phyloP scores from a whole-genome alignment of 2,888 invertebrate genomes.

The Lamellibrachia satsuma region DNA sequence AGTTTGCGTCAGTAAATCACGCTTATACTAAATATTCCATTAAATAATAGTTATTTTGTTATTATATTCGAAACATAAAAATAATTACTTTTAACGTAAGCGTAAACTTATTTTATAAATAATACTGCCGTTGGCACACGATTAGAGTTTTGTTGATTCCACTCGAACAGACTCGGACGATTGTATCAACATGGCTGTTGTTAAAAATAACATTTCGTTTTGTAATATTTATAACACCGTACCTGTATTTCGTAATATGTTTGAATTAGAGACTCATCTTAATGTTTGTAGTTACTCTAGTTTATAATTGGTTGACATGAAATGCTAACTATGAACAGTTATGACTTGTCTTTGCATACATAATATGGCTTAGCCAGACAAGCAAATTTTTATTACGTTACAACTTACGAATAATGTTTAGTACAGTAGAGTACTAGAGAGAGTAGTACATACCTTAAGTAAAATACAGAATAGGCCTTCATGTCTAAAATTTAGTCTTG shows the following conservation, averaged over 20 bases:
- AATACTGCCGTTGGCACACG: neutral
- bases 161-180: neutral
- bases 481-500: no score
- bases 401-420: no score
- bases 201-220: neutral
- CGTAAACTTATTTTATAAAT: neutral
- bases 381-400: no score
- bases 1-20: neutral
- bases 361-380: neutral
- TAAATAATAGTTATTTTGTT: neutral
- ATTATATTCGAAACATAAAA: neutral
- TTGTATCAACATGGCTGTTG: constrained; percentile 3
- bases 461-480: no score
- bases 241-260: neutral
- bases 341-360: neutral
- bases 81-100: neutral
- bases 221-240: neutral
- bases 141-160: neutral
- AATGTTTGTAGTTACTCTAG: neutral
- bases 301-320: neutral
- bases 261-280: neutral
- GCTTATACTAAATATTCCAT: neutral
- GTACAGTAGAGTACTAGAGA: no score
- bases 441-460: no score
- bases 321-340: neutral